A percentile compares a stretch with the other conserved stretches of the same genome.
Evolutionary conservation across 2,113 vertebrate genomes (phyloP).

Genomic region (Bubo scandiacus): DNA sequence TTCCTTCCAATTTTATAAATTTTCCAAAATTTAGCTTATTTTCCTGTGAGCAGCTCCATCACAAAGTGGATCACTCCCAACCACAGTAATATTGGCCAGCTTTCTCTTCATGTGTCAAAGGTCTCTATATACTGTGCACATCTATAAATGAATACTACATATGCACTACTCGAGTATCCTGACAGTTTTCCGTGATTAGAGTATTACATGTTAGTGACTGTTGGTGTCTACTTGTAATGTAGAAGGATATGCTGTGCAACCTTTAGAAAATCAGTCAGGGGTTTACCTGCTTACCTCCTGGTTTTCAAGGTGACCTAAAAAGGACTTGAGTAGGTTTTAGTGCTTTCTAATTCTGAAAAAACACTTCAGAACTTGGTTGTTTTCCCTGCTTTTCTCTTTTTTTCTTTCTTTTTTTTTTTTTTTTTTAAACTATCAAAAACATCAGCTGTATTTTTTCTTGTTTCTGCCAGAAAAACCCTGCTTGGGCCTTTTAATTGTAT

Average conservation of each 20-base stretch:
- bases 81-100: neutral
- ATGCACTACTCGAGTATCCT: neutral
- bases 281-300: neutral
- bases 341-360: slow-evolving; percentile 2
- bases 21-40: neutral
- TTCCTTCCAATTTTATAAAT: neutral
- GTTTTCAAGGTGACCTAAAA: neutral
- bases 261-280: neutral
- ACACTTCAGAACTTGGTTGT: neutral
- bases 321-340: neutral
- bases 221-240: neutral
- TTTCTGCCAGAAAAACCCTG: neutral
- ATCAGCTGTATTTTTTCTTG: neutral
- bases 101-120: neutral
- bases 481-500: neutral
- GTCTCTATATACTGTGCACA: neutral
- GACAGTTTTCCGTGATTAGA: neutral
- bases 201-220: neutral
- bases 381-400: neutral
- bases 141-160: neutral
- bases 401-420: neutral
- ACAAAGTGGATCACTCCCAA: neutral
- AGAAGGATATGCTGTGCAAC: neutral
- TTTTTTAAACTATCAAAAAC: neutral
- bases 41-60: neutral